phyloP scores from a whole-genome alignment of 2,888 invertebrate genomes.

The Cryptus viduatorius region DNA sequence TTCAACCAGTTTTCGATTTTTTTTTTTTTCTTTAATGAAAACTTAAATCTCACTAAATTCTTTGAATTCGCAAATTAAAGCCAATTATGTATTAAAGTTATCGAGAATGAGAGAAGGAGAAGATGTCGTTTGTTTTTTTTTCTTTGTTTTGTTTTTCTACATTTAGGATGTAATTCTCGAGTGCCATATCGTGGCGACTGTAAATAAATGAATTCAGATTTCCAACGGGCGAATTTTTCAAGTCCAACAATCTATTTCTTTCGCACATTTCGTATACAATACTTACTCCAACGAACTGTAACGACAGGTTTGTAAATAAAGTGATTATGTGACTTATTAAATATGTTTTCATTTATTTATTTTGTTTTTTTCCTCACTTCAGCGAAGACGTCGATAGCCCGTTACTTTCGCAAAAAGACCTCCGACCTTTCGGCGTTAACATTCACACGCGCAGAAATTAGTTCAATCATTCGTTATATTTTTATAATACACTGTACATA shows the following conservation, averaged over 20 bases:
- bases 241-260: conserved; percentile 49
- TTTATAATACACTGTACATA: conserved; percentile 65
- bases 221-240: conserved; percentile 39
- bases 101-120: conserved; percentile 1
- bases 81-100: conserved; percentile 24
- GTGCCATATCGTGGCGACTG: conserved; percentile 66
- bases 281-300: conserved; percentile 58
- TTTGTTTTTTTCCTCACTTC: neutral
- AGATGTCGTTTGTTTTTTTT: neutral
- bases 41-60: conserved; percentile 26
- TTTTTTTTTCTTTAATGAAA: conserved; percentile 59
- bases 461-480: conserved; percentile 29
- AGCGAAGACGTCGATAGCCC: neutral
- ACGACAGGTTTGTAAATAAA: conserved; percentile 66
- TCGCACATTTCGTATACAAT: conserved; percentile 57
- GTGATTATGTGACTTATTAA: conserved; percentile 61
- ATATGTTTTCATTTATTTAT: conserved; percentile 9
- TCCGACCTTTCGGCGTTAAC: conserved; percentile 25
- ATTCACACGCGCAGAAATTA: conserved; percentile 17
- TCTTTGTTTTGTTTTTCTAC: conserved; percentile 35
- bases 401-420: conserved; percentile 20
- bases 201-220: conserved; percentile 56
- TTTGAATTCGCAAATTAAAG: conserved; percentile 38
- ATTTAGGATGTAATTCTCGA: conserved; percentile 51
- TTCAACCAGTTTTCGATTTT: conserved; percentile 58